Conservation (phyloP, 1,140 invertebrate species). For the Listronotus oregonensis region DNA sequence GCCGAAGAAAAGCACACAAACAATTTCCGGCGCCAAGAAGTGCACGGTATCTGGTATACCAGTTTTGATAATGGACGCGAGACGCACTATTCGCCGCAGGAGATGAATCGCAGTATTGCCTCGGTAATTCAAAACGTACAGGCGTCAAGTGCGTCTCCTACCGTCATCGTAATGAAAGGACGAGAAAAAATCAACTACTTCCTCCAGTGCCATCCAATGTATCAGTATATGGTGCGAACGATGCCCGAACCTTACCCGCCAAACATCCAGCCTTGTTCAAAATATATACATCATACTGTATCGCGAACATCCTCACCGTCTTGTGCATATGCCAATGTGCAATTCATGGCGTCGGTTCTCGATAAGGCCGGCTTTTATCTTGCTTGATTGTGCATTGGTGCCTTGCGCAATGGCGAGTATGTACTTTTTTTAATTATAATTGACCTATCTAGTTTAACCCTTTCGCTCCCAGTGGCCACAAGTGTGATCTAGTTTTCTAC, state of each 20-base stretch:
- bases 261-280: conserved; percentile 2
- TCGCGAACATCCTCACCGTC: conserved; percentile 1
- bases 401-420: too few relatives aligned
- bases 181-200: background rate
- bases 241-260: conserved; percentile 1
- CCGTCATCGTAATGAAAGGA: conserved; percentile 2
- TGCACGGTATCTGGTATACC: too few relatives aligned
- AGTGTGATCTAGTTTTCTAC: too few relatives aligned
- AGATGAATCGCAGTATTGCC: conserved; percentile 1
- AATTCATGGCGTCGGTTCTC: conserved; percentile 3
- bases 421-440: too few relatives aligned
- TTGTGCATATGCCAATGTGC: conserved; percentile 3
- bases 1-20: too few relatives aligned
- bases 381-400: background rate
- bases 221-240: conserved; percentile 2
- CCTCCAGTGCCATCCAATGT: conserved; percentile 1
- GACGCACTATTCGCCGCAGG: conserved; percentile 1
- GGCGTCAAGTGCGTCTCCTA: conserved; percentile 1
- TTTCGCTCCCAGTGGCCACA: too few relatives aligned
- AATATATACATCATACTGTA: conserved; percentile 1
- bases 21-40: too few relatives aligned
- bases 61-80: background rate
- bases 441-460: too few relatives aligned
- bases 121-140: conserved; percentile 1
- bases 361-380: conserved; percentile 2